These are phyloP conservation scores for Astropecten irregularis DNA, from an alignment of 53 echinoderm and acorn worm species.

Conservation along the genomic window DNA sequence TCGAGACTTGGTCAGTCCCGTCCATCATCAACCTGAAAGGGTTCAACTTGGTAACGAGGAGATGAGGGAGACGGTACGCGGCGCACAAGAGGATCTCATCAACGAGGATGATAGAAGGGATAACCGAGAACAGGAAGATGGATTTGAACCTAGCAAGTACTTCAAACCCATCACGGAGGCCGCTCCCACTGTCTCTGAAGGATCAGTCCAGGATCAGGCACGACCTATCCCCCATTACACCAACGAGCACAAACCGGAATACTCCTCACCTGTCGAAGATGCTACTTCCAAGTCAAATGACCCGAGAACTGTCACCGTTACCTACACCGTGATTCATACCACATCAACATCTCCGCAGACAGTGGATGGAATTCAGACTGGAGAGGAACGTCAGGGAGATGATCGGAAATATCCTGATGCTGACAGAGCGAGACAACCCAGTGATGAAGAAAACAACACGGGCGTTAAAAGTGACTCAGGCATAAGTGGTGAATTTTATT, in stretches of 20 bases:
- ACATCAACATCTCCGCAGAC: neutral
- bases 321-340: conserved; percentile 44
- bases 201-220: neutral
- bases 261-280: no score
- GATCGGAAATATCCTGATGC: no score
- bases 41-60: neutral
- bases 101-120: neutral
- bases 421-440: no score
- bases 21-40: neutral
- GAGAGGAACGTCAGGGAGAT: neutral
- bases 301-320: conserved; percentile 15
- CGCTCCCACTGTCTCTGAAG: neutral
- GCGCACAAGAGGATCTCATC: neutral
- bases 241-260: no score
- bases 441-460: no score
- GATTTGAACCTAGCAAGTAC: conserved; percentile 10
- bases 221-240: neutral
- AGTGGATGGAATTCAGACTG: neutral
- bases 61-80: no score
- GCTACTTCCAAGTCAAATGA: no score
- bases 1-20: neutral
- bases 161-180: conserved; percentile 26
- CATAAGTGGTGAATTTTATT: no score
- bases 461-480: no score
- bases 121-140: neutral